Conservation (phyloP, 2,113 vertebrate genomes). For the Barnardius zonarius region DNA sequence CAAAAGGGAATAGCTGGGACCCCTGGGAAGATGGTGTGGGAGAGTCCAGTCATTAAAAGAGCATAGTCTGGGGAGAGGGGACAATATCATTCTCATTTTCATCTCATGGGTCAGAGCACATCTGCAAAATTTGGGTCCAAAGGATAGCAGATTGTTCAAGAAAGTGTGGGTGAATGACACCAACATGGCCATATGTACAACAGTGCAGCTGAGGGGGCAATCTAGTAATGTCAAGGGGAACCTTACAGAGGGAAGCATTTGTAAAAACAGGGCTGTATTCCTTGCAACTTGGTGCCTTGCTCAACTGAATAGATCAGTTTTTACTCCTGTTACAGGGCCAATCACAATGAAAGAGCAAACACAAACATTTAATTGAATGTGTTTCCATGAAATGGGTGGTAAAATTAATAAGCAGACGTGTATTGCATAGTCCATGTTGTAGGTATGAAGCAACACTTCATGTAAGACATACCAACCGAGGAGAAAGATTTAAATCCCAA, state of each 20-base stretch:
- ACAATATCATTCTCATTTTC: background rate
- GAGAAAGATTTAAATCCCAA: background rate
- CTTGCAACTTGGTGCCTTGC: background rate
- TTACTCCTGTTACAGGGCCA: background rate
- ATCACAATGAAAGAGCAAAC: background rate
- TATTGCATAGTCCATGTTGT: background rate
- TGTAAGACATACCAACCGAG: background rate
- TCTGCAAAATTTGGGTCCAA: background rate
- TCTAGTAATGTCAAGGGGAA: background rate
- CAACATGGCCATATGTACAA: rapidly evolving
- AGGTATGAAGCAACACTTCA: background rate
- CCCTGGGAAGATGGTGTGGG: background rate
- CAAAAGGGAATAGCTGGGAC: background rate
- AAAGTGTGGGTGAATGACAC: background rate
- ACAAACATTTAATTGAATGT: background rate
- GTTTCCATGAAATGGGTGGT: background rate
- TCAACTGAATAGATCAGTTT: background rate
- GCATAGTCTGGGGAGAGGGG: background rate
- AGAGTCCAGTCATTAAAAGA: background rate
- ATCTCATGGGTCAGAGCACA: background rate
- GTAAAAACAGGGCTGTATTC: background rate
- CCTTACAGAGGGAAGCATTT: background rate
- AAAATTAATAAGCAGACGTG: background rate
- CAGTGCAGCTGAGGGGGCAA: background rate
- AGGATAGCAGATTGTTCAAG: background rate